Evolutionary conservation across 2,888 invertebrate genomes (phyloP).

Genomic region (Diaperis boleti): DNA sequence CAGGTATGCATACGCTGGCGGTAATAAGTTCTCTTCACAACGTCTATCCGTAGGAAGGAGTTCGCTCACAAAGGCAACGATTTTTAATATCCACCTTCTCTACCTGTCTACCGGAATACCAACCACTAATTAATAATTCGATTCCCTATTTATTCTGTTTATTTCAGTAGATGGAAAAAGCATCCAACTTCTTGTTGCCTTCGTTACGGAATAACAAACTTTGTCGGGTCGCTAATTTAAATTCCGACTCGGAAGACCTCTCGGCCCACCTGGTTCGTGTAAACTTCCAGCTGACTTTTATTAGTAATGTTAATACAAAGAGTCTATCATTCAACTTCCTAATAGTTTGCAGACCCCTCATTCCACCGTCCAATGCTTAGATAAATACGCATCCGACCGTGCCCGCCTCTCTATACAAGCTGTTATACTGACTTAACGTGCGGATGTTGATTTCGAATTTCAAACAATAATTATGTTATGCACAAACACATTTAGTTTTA

Average conservation of each 20-base stretch:
- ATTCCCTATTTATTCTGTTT: conserved; percentile 25
- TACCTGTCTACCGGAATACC: neutral
- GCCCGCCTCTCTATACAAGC: conserved; percentile 41
- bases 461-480: conserved; percentile 44
- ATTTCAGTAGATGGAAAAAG: conserved; percentile 1
- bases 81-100: neutral
- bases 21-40: conserved; percentile 52
- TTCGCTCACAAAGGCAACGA: neutral
- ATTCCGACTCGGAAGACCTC: conserved; percentile 25
- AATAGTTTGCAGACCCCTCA: conserved; percentile 36
- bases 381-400: conserved; percentile 46
- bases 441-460: conserved; percentile 45
- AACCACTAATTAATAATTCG: conserved; percentile 22
- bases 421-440: conserved; percentile 43
- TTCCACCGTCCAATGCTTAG: conserved; percentile 42
- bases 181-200: neutral
- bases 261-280: conserved; percentile 13
- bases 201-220: conserved; percentile 31
- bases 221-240: conserved; percentile 22
- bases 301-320: conserved; percentile 19
- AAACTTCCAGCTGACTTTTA: conserved; percentile 10
- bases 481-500: conserved; percentile 40
- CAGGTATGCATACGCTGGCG: conserved; percentile 53
- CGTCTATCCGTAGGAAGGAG: conserved; percentile 43
- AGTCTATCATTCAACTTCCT: conserved; percentile 8